phyloP scores from a whole-genome alignment of 2,888 invertebrate species.

The Ephialtes manifestator region DNA sequence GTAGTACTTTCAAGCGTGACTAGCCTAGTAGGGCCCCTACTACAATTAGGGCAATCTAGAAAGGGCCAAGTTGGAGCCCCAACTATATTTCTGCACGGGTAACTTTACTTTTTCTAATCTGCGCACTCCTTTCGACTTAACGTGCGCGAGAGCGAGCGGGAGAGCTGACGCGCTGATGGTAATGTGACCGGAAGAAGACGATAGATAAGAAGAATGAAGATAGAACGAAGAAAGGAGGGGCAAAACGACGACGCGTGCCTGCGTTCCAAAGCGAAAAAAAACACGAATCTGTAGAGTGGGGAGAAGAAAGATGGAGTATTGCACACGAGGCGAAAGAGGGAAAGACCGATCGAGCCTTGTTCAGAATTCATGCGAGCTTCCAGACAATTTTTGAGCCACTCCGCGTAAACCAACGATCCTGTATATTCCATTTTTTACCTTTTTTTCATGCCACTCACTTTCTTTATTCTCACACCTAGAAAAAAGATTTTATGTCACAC shows the following conservation, averaged over 20 bases:
- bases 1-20: too few relatives aligned
- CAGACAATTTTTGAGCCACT: slow-evolving; percentile 57
- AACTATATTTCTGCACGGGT: too few relatives aligned
- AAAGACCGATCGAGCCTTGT: slow-evolving; percentile 62
- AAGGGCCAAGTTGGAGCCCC: too few relatives aligned
- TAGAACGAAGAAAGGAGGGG: slow-evolving; percentile 51
- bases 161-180: slow-evolving; percentile 49
- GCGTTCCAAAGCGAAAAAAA: slow-evolving; percentile 47
- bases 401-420: slow-evolving; percentile 51
- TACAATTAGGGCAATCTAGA: too few relatives aligned
- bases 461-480: slow-evolving; percentile 38
- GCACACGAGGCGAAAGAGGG: slow-evolving; percentile 25
- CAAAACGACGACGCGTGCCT: slow-evolving; percentile 59
- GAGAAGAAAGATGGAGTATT: slow-evolving; percentile 42
- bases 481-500: too few relatives aligned
- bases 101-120: slow-evolving; percentile 55
- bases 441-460: slow-evolving; percentile 6
- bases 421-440: slow-evolving; percentile 55
- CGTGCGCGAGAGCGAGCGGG: slow-evolving; percentile 9
- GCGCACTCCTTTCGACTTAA: slow-evolving; percentile 15
- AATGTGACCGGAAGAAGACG: slow-evolving; percentile 58
- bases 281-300: slow-evolving; percentile 12
- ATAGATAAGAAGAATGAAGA: slow-evolving; percentile 44
- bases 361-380: slow-evolving; percentile 59
- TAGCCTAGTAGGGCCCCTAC: too few relatives aligned